Base-by-base conservation (phyloP, 1,140 invertebrate species). In the Harlomillsia oculata region DNA sequence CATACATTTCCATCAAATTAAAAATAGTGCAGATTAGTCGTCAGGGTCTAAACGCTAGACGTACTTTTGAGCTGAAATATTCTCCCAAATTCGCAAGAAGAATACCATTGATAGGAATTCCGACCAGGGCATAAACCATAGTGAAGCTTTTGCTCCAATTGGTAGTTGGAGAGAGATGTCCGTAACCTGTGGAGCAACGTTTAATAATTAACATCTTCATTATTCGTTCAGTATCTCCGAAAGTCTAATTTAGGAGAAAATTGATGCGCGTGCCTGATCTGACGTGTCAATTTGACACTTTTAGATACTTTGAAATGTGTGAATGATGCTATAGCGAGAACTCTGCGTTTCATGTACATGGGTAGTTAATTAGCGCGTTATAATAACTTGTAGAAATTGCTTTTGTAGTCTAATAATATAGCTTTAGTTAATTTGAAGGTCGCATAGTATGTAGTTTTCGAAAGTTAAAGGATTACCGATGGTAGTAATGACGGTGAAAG, bases 101-200 rank as follows among this genome's bases (percentile, higher is more conserved):
- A 46, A 94, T 89, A 71, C 87, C 88, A 67, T 91, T 91, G 68
- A 96, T 82, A 0, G 94, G 94, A 58, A 97, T 94, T n/a, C 95
- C 93, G 53, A 96, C 80, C 16, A 96, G 72, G 0, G 84, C 89
- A 69, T 97, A 97, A 55, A 90, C 81, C 65, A 97, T 94, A 76
- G 92, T 92, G 32, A 95, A 76, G 45, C 92, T 82, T 56, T 88
- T 80, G 14, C 87, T 84, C 1, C 83, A 72, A 52, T 80, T 77
- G 1, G 87, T 91, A 9, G 89, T 90, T 1, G 93, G 87, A 0
- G 87, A 80, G 65, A 90, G 76, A 70, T 91, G 90, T 44, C 89
- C 88, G 71, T 92, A 91, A 45, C 89, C 89, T 89, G 68, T 20
- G 16, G 18, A 3, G 48, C n/a, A 4, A 45, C 26, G 9, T 25